Evolutionary conservation across 2,113 vertebrate species (phyloP).

Genomic region (Scophthalmus maximus): DNA sequence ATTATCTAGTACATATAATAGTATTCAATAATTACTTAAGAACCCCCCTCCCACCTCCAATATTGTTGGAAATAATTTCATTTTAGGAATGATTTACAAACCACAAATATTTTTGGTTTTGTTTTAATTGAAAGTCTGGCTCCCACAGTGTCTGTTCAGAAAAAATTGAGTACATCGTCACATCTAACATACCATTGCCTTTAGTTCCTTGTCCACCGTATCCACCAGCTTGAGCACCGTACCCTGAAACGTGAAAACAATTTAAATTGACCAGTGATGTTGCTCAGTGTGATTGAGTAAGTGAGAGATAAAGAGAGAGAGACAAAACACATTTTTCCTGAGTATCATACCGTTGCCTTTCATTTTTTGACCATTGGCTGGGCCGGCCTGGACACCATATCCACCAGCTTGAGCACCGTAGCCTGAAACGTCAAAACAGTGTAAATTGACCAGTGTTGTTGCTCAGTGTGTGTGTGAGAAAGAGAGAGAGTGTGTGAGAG

Average conservation of each 20-base stretch:
- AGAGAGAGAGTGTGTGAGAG: neutral
- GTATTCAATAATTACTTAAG: too few relatives aligned
- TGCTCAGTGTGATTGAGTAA: neutral
- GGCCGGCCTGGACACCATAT: too few relatives aligned
- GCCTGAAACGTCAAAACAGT: constrained; percentile 33
- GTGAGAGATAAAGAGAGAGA: too few relatives aligned
- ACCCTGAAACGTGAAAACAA: constrained; percentile 36
- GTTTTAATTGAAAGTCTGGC: too few relatives aligned
- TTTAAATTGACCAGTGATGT: neutral
- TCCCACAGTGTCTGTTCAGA: too few relatives aligned
- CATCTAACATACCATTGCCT: constrained; percentile 48
- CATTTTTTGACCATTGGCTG: too few relatives aligned
- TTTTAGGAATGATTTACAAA: too few relatives aligned
- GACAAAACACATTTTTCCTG: too few relatives aligned
- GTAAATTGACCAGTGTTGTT: neutral
- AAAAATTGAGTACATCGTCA: neutral
- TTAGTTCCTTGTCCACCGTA: constrained; percentile 50
- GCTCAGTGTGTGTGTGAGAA: neutral
- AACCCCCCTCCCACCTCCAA: too few relatives aligned
- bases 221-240: constrained; percentile 45
- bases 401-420: constrained; percentile 46
- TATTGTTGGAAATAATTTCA: too few relatives aligned
- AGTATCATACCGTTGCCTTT: neutral
- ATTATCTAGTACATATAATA: too few relatives aligned
- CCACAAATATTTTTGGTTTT: too few relatives aligned